Evolutionary conservation across 2,797 vertebrate genomes (phyloP).

Genomic region (Orientallactaga sibirica): DNA sequence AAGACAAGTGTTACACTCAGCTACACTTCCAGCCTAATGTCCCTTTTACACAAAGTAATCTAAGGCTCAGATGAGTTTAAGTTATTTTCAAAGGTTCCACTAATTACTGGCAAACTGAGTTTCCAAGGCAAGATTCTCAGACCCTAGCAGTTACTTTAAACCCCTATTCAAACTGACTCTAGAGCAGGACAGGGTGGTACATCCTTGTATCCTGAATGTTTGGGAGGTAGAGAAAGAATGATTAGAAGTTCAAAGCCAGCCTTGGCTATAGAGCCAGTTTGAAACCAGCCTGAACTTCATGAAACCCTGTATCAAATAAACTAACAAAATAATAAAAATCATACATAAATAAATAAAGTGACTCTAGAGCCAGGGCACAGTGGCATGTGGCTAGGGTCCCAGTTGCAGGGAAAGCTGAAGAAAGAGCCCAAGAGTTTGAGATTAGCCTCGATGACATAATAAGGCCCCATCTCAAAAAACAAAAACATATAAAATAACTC

Average conservation of each 20-base stretch:
- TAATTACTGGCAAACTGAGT: conserved; percentile 13
- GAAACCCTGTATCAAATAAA: background rate
- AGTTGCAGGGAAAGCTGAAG: background rate
- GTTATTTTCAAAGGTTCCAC: conserved; percentile 13
- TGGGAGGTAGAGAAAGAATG: background rate
- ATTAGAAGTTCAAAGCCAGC: background rate
- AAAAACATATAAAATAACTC: background rate
- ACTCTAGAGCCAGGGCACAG: background rate
- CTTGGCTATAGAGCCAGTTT: background rate
- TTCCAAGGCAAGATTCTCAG: conserved; percentile 23
- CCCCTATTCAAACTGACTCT: background rate
- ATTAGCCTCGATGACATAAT: background rate
- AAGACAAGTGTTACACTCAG: background rate
- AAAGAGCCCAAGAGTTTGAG: background rate
- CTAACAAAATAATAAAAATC: background rate
- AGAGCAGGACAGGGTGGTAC: background rate
- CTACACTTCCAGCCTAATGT: background rate
- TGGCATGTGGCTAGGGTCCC: background rate
- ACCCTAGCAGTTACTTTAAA: background rate
- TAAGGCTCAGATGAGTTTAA: background rate
- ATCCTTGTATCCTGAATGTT: background rate
- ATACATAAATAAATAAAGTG: background rate
- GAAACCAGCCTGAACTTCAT: background rate
- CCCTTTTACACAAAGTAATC: conserved; percentile 29
- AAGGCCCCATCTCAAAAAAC: background rate